Evolutionary conservation across 2,797 vertebrate species (phyloP).

Genomic region (Alfaro cultratus): DNA sequence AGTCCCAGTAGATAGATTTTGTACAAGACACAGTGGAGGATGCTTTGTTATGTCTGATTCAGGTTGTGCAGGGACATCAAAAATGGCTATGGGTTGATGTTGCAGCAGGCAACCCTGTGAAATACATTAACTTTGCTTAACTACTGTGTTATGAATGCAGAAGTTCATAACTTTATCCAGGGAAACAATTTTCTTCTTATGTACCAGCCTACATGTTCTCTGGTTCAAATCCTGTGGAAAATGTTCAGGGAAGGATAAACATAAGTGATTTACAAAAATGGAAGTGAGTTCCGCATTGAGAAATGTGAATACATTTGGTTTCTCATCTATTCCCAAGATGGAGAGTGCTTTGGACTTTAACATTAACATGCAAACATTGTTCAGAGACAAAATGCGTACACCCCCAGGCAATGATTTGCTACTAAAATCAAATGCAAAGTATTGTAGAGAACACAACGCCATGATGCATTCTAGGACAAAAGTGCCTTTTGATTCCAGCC

Average conservation of each 20-base stretch:
- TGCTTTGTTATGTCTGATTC: not conserved
- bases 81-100: not conserved
- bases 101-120: not conserved
- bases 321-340: not conserved
- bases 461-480: not conserved
- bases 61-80: not conserved
- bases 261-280: not conserved
- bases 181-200: not conserved
- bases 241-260: not conserved
- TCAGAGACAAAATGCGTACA: not conserved
- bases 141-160: not conserved
- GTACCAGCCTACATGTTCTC: not conserved
- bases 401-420: not conserved
- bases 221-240: not conserved
- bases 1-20: not conserved
- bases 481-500: not conserved
- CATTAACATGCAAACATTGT: not conserved
- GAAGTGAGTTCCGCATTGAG: not conserved
- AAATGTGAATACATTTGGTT: not conserved
- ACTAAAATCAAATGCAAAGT: slow-evolving; percentile 4
- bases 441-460: not conserved
- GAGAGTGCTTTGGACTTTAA: not conserved
- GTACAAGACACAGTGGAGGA: not conserved
- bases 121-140: not conserved
- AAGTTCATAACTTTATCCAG: not conserved